Percentiles rank a stretch among this genome's conserved stretches.
Evolutionary conservation across 2,888 invertebrate genomes (phyloP).

Genomic region (Koerneria pararmatus): DNA sequence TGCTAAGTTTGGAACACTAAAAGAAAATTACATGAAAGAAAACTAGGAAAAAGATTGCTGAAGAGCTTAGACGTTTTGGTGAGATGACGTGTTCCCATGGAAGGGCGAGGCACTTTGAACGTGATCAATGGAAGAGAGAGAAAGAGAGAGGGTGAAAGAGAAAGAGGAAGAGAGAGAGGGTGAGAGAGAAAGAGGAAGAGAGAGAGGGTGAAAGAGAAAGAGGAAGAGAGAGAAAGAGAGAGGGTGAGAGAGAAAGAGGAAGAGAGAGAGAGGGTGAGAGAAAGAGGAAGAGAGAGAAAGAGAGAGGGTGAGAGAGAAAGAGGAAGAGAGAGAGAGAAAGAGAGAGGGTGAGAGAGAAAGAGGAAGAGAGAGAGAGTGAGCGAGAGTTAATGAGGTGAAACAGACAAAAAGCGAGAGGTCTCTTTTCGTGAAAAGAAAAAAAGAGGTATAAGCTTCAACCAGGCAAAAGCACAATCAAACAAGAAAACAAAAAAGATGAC

Average conservation of each 20-base stretch:
- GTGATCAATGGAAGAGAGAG: neutral
- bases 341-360: neutral
- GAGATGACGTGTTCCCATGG: neutral
- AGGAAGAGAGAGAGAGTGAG: slow-evolving; percentile 4
- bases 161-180: slow-evolving; percentile 9
- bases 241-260: neutral
- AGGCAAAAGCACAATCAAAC: no score
- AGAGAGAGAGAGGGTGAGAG: neutral
- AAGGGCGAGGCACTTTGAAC: neutral
- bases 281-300: neutral
- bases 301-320: neutral
- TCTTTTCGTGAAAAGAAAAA: no score
- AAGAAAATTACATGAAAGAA: no score
- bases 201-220: slow-evolving; percentile 4
- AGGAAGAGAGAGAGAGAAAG: neutral
- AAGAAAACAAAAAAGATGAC: no score
- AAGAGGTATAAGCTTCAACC: no score
- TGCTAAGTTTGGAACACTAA: no score
- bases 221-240: slow-evolving; percentile 6
- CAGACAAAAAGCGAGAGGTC: no score
- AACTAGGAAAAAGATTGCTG: no score
- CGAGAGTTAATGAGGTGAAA: slow-evolving; percentile 1
- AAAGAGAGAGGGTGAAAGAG: neutral
- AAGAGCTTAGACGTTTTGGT: neutral
- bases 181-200: neutral